Percentiles rank a stretch among this genome's conserved stretches.
phyloP scores from a whole-genome alignment of 1,140 invertebrate species.

The Glossosoma conforme region DNA sequence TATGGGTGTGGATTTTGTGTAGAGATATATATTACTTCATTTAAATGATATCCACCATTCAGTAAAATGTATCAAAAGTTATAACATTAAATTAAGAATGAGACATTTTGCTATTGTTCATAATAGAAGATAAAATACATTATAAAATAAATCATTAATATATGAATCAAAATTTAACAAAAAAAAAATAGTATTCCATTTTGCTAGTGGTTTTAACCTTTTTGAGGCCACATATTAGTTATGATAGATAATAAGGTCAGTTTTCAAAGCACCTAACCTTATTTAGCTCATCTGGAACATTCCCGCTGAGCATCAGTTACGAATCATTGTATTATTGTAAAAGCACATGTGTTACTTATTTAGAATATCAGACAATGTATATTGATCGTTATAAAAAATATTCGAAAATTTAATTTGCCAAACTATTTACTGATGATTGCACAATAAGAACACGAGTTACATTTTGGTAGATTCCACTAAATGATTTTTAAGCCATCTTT shows the following conservation, averaged over 20 bases:
- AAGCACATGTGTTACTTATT: neutral
- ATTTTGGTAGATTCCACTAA: neutral
- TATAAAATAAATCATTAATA: no score
- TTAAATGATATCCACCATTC: no score
- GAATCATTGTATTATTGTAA: neutral
- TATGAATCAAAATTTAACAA: no score
- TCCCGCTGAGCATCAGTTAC: neutral
- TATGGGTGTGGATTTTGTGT: no score
- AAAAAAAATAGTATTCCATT: neutral
- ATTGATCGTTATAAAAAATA: neutral
- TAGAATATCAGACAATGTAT: no score
- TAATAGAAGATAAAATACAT: no score
- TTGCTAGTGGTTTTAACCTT: neutral
- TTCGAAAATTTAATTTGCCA: neutral
- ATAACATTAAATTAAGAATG: no score
- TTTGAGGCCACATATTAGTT: neutral
- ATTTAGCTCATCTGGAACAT: neutral
- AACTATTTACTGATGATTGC: neutral
- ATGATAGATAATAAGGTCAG: neutral
- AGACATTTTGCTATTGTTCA: no score
- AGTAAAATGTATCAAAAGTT: no score
- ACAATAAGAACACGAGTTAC: neutral
- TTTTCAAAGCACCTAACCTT: neutral
- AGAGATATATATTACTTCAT: no score
- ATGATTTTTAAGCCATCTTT: neutral